These are phyloP conservation scores for Amblyteles armatorius DNA, from an alignment of 2,888 invertebrate genomes.

Conservation along the genomic window DNA sequence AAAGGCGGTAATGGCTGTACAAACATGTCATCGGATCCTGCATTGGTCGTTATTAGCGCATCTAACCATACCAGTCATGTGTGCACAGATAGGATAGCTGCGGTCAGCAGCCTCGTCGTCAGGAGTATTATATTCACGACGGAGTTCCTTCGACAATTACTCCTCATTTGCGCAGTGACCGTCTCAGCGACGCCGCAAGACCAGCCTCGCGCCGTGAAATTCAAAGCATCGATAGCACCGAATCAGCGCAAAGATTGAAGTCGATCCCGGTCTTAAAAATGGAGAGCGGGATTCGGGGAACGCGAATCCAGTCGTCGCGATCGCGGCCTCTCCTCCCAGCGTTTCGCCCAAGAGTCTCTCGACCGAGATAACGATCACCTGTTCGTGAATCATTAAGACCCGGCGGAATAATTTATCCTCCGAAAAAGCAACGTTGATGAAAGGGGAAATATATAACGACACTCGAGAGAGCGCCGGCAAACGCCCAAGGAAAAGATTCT, in stretches of 20 bases:
- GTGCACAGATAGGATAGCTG: background rate
- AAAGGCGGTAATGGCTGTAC: background rate
- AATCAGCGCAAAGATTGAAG: background rate
- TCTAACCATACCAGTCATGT: background rate
- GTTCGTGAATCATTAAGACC: background rate
- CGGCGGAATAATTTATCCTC: background rate
- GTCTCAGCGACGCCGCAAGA: background rate
- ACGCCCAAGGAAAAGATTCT: background rate
- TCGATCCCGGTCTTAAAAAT: background rate
- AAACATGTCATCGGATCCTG: background rate
- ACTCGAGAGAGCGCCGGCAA: background rate
- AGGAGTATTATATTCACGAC: background rate
- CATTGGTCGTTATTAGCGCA: background rate
- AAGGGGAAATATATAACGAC: background rate
- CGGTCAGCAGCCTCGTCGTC: background rate
- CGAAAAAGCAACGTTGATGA: background rate
- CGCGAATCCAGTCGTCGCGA: background rate
- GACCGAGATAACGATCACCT: background rate
- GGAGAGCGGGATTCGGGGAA: background rate
- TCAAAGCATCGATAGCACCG: background rate
- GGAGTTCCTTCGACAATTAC: background rate
- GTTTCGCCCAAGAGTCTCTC: background rate
- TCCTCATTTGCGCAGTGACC: background rate
- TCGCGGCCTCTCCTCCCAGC: background rate
- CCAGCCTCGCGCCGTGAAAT: background rate